Percentiles rank a stretch among this genome's conserved stretches.
These are phyloP conservation scores for Archips crataeganus DNA, from an alignment of 2,888 invertebrate species.

Conservation along the genomic window DNA sequence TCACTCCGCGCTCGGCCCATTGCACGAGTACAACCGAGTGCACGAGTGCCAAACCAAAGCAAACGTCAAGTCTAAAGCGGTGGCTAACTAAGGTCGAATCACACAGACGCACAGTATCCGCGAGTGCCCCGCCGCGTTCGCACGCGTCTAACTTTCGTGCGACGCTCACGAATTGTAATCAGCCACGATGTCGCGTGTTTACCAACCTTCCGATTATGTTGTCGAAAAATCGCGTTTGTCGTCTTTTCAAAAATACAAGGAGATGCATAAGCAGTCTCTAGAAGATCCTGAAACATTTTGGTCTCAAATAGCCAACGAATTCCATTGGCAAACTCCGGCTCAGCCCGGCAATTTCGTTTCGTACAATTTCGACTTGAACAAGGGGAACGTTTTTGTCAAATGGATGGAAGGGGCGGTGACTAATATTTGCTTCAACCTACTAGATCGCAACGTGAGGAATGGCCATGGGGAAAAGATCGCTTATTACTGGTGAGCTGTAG, in stretches of 20 bases:
- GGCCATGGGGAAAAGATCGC: conserved; percentile 96
- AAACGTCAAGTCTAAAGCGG: conserved; percentile 37
- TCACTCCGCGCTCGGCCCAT: conserved; percentile 56
- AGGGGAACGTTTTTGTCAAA: conserved; percentile 96
- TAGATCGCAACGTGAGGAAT: conserved; percentile 96
- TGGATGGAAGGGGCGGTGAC: conserved; percentile 98
- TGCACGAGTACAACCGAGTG: conserved; percentile 42
- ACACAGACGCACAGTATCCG: conserved; percentile 53
- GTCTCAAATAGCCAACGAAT: conserved; percentile 96
- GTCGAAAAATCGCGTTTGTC: conserved; percentile 87
- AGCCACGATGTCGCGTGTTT: conserved; percentile 88
- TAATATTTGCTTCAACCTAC: conserved; percentile 97
- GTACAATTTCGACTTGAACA: conserved; percentile 95
- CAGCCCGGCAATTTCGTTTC: conserved; percentile 92
- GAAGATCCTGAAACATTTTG: conserved; percentile 96
- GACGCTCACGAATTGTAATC: conserved; percentile 50
- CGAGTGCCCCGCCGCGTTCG: conserved; percentile 49
- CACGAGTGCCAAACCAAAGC: conserved; percentile 30
- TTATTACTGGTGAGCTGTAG: conserved; percentile 94
- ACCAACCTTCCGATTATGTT: conserved; percentile 88
- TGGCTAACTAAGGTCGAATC: conserved; percentile 27
- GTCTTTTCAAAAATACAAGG: conserved; percentile 89
- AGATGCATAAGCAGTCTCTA: conserved; percentile 94
- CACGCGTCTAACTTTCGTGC: conserved; percentile 45
- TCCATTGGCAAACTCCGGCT: conserved; percentile 95